Evolutionary conservation across 2,888 invertebrate species (phyloP), one percentile per base, ranked within the genome.

Genomic region (Phania funesta): DNA sequence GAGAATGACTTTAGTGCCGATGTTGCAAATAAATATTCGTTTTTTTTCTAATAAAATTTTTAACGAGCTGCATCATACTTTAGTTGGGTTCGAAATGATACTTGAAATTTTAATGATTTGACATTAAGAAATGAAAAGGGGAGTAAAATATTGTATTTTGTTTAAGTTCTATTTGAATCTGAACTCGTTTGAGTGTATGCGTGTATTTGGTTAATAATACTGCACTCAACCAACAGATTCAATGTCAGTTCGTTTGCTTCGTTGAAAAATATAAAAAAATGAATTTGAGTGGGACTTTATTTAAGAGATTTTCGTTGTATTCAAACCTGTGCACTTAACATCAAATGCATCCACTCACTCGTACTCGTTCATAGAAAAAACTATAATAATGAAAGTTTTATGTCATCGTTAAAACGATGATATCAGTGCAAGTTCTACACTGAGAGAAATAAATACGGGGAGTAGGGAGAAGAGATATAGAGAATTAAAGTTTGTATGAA

Each of bases 71-170:
- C 24, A 29, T 32, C 16, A 44, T 29, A 1, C 16, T 46, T 44
- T 67, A 29, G 58, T 58, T 56, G 46, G 35, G 35, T 56, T 65
- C 24, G 3, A 24, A 20, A 16, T 50, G 41, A 67, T 67, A 60
- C 60, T 67, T 67, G 22, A 75, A 41, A 50, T 50, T 50, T 67
- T 75, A 50, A 50, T 41, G 29, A 64, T 41, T 64, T 44, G 29
- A 16, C 13, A 41, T 50, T 18, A 11, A 44, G 18, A 54, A 64
- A 44, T 32, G 32, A 74, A 54, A 64, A 32, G 18, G n/a, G 16
- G 16, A 29, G 13, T n/a, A 32, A 26, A 29, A 41, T 60, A 48
- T 58, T 4, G 38, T 20, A 50, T 38, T 67, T 20, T 44, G 7
- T 26, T 44, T 22, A 22, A 29, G 3, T 29, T 1, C 2, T 4